Conservation (phyloP, 1,140 invertebrate genomes). For the Caenorhabditis latens region DNA sequence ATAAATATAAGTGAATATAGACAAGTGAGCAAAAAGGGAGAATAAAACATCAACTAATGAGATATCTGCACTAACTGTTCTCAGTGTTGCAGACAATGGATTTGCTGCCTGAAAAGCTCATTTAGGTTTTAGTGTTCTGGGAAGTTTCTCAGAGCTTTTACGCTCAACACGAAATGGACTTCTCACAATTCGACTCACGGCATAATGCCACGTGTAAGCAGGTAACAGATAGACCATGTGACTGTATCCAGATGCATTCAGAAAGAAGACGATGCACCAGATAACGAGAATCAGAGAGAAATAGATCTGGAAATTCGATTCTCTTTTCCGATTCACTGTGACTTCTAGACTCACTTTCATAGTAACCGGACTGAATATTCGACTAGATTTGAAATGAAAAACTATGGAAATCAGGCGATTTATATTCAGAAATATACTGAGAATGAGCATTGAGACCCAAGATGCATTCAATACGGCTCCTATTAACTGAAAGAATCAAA, state of each 20-base stretch:
- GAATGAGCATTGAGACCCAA: slow-evolving; percentile 55
- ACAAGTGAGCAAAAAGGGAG: slow-evolving; percentile 21
- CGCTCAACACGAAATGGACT: not conserved
- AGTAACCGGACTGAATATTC: slow-evolving; percentile 32
- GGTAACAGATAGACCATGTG: slow-evolving; percentile 44
- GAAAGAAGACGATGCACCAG: slow-evolving; percentile 27
- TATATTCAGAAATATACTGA: slow-evolving; percentile 49
- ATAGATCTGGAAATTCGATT: not conserved
- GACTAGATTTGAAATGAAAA: slow-evolving; percentile 18
- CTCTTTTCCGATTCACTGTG: not conserved
- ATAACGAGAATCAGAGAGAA: slow-evolving; percentile 28
- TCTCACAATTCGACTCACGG: slow-evolving; percentile 36
- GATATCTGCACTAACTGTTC: slow-evolving; percentile 29
- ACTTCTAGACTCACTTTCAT: slow-evolving; percentile 9
- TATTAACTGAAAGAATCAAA: slow-evolving; percentile 21
- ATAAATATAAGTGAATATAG: slow-evolving; percentile 55
- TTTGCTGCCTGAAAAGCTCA: slow-evolving; percentile 1
- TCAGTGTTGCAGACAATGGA: slow-evolving; percentile 18
- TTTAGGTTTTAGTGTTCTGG: not conserved
- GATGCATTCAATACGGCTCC: slow-evolving; percentile 56
- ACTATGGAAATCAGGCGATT: slow-evolving; percentile 57
- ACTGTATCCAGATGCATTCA: slow-evolving; percentile 22
- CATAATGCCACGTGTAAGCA: slow-evolving; percentile 58
- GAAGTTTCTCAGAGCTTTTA: no score
- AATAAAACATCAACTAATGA: slow-evolving; percentile 31